Evolutionary conservation across 2,113 vertebrate genomes (phyloP).

Genomic region (Notiomystis cincta): DNA sequence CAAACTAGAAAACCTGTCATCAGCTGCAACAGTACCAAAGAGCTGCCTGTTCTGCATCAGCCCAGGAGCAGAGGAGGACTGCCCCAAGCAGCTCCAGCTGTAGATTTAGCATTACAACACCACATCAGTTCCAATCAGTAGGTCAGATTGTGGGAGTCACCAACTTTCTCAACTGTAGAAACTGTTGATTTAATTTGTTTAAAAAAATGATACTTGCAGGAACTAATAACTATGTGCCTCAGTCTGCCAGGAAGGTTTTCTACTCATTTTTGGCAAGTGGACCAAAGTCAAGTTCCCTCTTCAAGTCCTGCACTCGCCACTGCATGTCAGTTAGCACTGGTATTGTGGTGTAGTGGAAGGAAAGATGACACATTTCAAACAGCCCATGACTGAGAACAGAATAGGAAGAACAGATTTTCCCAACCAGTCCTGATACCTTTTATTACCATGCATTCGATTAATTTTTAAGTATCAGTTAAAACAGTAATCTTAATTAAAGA

Average conservation of each 20-base stretch:
- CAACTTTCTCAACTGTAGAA: background rate
- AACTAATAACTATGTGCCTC: background rate
- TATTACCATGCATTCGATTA: background rate
- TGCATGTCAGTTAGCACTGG: background rate
- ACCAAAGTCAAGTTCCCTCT: background rate
- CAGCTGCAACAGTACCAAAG: background rate
- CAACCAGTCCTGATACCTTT: background rate
- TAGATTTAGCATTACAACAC: background rate
- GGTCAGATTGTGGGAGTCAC: background rate
- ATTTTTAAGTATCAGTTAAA: background rate
- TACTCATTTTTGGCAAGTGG: background rate
- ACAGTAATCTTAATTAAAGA: background rate
- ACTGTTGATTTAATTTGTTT: background rate
- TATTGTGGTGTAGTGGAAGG: background rate
- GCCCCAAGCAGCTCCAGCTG: background rate
- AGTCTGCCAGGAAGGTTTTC: background rate
- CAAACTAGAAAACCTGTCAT: background rate
- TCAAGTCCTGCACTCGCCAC: rapidly evolving
- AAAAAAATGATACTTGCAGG: background rate
- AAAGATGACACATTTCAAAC: background rate
- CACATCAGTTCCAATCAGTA: background rate
- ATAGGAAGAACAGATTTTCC: background rate
- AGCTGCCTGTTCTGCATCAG: background rate
- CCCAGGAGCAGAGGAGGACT: background rate
- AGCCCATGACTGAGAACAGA: background rate